These are phyloP conservation scores for Drosophila leonis DNA, from an alignment of 2,888 invertebrate genomes.

Conservation along the genomic window DNA sequence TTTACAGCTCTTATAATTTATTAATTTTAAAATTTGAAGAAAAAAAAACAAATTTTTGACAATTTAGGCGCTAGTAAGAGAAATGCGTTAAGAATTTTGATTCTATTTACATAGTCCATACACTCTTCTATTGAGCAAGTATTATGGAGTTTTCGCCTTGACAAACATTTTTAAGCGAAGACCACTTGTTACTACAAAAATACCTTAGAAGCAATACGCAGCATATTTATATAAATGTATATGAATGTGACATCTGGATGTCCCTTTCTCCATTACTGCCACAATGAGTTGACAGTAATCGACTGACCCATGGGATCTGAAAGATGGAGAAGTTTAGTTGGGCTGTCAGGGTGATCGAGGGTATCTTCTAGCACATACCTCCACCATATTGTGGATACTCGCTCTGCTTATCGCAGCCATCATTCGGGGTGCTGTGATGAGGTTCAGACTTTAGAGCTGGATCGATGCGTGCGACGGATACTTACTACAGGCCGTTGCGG, in stretches of 20 bases:
- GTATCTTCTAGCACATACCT: neutral
- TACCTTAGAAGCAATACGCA: conserved; percentile 2
- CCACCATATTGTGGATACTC: neutral
- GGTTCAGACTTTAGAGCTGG: no score
- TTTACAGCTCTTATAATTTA: no score
- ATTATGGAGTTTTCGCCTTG: neutral
- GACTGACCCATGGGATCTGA: neutral
- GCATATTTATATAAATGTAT: neutral
- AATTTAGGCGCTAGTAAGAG: conserved; percentile 4
- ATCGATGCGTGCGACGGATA: neutral
- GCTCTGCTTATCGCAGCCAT: neutral
- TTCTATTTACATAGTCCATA: conserved; percentile 1
- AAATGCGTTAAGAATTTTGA: neutral
- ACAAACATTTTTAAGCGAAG: neutral
- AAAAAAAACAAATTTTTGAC: neutral
- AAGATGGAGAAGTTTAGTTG: neutral
- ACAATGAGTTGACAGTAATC: neutral
- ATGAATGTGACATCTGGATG: neutral
- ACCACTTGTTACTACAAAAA: conserved; percentile 4
- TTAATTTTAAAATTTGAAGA: neutral
- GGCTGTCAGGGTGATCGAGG: neutral
- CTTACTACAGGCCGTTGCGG: conserved; percentile 51
- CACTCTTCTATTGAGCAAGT: conserved; percentile 2
- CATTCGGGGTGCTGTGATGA: neutral
- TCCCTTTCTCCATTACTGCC: neutral